Evolutionary conservation across 2,797 vertebrate species (phyloP).

Genomic region (Coluber constrictor): DNA sequence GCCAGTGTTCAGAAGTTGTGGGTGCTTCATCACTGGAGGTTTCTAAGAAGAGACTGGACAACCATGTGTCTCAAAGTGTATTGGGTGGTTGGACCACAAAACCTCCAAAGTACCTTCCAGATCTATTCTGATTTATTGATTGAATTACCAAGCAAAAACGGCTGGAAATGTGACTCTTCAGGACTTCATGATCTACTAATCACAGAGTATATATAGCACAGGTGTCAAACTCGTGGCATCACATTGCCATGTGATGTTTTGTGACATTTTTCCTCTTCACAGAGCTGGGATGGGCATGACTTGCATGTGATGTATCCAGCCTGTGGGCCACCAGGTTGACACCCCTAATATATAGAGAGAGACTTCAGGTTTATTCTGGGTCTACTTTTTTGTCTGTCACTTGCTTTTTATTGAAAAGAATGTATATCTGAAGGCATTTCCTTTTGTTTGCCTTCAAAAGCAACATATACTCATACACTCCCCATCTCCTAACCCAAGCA

Average conservation of each 20-base stretch:
- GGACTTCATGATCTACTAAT: neutral
- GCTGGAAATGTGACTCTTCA: neutral
- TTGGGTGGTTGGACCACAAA: neutral
- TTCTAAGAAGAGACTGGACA: neutral
- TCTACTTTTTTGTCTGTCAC: neutral
- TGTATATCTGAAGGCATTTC: neutral
- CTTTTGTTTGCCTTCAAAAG: neutral
- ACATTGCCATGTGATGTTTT: too few species aligned
- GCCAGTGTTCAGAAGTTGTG: neutral
- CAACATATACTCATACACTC: neutral
- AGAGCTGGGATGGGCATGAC: too few species aligned
- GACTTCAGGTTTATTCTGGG: neutral
- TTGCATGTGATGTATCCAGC: too few species aligned
- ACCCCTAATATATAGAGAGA: neutral
- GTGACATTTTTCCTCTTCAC: too few species aligned
- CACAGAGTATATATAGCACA: neutral
- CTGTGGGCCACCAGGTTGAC: too few species aligned
- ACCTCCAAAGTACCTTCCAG: neutral
- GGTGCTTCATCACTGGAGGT: neutral
- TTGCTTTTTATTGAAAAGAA: neutral
- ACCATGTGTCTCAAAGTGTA: neutral
- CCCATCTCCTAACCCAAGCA: neutral
- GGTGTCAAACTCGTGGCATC: too few species aligned
- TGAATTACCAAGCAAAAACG: neutral
- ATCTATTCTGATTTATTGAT: neutral